These are phyloP conservation scores for Crypturellus tataupa DNA, from an alignment of 2,797 vertebrate species.

Conservation along the genomic window DNA sequence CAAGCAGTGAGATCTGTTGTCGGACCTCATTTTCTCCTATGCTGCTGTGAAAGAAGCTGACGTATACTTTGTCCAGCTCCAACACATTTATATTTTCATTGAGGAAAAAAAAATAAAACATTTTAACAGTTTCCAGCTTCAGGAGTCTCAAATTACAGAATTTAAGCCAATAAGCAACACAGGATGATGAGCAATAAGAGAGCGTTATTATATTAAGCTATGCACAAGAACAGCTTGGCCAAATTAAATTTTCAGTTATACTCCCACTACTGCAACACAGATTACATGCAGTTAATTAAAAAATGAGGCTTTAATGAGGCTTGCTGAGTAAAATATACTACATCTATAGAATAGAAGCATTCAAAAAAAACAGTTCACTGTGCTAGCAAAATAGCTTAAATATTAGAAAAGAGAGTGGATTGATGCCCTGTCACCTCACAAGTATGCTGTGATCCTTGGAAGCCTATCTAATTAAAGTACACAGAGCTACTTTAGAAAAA, in stretches of 20 bases:
- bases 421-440: background rate
- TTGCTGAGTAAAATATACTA: background rate
- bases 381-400: background rate
- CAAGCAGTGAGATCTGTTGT: background rate
- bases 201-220: background rate
- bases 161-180: background rate
- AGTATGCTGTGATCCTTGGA: background rate
- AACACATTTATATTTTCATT: background rate
- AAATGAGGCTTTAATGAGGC: background rate
- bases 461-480: background rate
- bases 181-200: background rate
- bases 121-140: background rate
- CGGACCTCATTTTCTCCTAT: background rate
- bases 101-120: background rate
- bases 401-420: background rate
- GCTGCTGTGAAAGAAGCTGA: background rate
- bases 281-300: conserved; percentile 29
- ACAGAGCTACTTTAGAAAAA: background rate
- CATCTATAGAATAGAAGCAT: background rate
- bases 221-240: background rate
- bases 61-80: background rate
- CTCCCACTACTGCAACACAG: background rate
- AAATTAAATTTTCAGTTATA: conserved; percentile 44
- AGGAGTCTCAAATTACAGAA: background rate
- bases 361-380: background rate